Evolutionary conservation across 1,140 invertebrate species (phyloP), one percentile per base, ranked within the genome.

Genomic region (Goniozus legneri): DNA sequence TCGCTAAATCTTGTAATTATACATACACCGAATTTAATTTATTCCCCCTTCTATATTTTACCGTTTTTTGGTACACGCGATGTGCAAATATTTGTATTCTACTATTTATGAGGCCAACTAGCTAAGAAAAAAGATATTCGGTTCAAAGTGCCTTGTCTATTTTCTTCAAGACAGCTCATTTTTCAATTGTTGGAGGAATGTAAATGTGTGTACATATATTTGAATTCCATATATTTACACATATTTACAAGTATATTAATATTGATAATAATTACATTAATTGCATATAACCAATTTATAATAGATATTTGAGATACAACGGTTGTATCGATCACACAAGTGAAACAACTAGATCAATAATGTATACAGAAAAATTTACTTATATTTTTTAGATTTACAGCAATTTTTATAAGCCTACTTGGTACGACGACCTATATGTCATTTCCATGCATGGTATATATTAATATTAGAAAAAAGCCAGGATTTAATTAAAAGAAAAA

Each of bases 101-200:
- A 60, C 59, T 60, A 67, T 71, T 67, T 66, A 58, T 54, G 67
- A 71, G 62, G 68, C 66, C 62, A 72, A 69, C 69, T 72, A 71
- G 65, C 66, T 71, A 62, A 73, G 60, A 71, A 65, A 61, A n/a
- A 67, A 67, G 53, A 58, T 72, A 66, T 72, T 73, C 60, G 67
- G 24, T 68, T 73, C 72, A 64, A 73, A 73, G 71, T 73, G 71
- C 71, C 71, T 72, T 71, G 71, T 73, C 69, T 71, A 73, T 71
- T 72, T 73, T 71, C 69, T 73, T 72, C 67, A 46, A 61, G 67
- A 72, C 63, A 70, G 71, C 69, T 73, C 68, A 73, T 73, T 72
- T n/a, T n/a, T 73, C 62, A 69, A 71, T 71, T 73, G 69, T 71
- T 73, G 67, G 67, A 72, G 65, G 69, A 72, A 71, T 73, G 68